Percentiles rank a stretch among this genome's conserved stretches.
Evolutionary conservation across 1,140 invertebrate species (phyloP).

Genomic region (Drosophila miranda): DNA sequence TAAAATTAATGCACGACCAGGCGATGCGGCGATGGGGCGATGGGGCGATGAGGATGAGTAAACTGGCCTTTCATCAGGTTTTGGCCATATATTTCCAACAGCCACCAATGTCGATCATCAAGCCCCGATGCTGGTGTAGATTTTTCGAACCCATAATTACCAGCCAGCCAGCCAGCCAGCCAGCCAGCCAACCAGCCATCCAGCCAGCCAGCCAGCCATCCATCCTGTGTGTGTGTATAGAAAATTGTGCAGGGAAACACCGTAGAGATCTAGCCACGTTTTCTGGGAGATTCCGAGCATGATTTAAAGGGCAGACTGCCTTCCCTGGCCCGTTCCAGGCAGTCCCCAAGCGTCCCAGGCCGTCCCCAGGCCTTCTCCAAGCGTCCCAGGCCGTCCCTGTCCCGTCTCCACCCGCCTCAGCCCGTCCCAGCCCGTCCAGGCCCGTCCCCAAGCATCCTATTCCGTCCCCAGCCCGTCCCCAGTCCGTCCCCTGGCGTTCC

Average conservation of each 20-base stretch:
- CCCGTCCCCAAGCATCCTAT: too few species aligned
- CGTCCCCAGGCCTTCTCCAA: too few species aligned
- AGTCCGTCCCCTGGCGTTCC: background rate
- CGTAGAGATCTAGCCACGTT: slow-evolving; percentile 58
- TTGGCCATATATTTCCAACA: slow-evolving; percentile 51
- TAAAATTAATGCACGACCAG: slow-evolving; percentile 75
- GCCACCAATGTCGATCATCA: slow-evolving; percentile 68
- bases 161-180: background rate
- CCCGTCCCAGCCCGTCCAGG: background rate
- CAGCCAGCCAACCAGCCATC: too few species aligned
- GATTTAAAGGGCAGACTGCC: slow-evolving; percentile 68
- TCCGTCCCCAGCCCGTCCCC: background rate
- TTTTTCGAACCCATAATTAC: slow-evolving; percentile 73
- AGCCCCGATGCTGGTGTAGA: slow-evolving; percentile 48
- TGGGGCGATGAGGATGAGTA: slow-evolving; percentile 36
- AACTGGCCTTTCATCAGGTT: slow-evolving; percentile 71
- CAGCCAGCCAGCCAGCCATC: too few species aligned
- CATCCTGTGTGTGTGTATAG: background rate
- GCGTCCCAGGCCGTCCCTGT: too few species aligned
- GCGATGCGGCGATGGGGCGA: slow-evolving; percentile 35
- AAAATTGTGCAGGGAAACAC: slow-evolving; percentile 27
- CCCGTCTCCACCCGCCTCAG: too few species aligned
- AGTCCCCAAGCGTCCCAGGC: too few species aligned
- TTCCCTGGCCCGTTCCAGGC: background rate
- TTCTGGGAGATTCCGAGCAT: slow-evolving; percentile 52